Evolutionary conservation across 2,888 invertebrate species (phyloP).

Genomic region (Chymomyza procnemis): DNA sequence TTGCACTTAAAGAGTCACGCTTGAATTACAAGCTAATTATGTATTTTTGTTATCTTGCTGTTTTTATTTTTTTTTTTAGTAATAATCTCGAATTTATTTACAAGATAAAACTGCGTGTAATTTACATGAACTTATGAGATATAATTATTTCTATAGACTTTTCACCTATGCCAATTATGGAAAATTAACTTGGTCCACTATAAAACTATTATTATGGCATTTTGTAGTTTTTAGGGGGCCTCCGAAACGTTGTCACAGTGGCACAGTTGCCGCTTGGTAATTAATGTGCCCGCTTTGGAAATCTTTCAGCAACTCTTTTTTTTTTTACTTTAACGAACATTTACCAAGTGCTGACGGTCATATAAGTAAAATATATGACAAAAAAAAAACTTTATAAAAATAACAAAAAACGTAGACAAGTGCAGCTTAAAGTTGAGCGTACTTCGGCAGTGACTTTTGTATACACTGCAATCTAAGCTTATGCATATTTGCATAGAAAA

Average conservation of each 20-base stretch:
- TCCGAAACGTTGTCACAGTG: background rate
- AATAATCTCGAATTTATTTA: background rate
- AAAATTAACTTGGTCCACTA: background rate
- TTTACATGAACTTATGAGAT: background rate
- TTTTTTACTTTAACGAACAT: background rate
- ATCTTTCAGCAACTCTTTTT: background rate
- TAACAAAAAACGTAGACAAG: slow-evolving; percentile 23
- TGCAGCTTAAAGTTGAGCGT: slow-evolving; percentile 1
- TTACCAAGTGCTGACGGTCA: background rate
- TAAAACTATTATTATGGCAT: background rate
- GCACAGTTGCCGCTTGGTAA: background rate
- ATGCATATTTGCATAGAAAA: too few species aligned
- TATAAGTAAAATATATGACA: slow-evolving; percentile 21
- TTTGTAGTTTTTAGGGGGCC: background rate
- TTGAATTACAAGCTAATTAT: background rate
- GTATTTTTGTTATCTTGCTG: background rate
- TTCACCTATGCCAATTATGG: background rate
- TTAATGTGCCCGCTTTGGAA: background rate
- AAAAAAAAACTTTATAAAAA: slow-evolving; percentile 46
- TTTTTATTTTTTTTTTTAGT: too few species aligned
- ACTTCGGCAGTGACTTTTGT: background rate
- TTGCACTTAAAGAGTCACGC: background rate
- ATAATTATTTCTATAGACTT: background rate
- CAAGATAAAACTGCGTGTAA: background rate
- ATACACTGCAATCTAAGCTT: background rate